Evolutionary conservation across 2,797 vertebrate species (phyloP).

Genomic region (Neostethus bicornis): DNA sequence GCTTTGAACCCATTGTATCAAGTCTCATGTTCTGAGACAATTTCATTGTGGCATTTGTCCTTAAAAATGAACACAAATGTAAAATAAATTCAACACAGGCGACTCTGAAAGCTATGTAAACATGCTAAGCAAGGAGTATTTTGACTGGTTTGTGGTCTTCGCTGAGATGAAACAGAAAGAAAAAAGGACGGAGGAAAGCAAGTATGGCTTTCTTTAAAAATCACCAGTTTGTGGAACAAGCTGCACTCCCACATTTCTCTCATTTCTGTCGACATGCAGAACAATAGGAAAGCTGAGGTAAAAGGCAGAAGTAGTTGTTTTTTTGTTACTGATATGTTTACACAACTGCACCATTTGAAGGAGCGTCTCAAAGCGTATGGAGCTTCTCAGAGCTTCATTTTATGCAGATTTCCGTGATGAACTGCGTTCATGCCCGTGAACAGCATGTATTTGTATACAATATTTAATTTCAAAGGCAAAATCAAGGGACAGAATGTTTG

Average conservation of each 20-base stretch:
- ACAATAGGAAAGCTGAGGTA: conserved; percentile 66
- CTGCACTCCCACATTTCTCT: conserved; percentile 68
- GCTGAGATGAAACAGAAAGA: conserved; percentile 43
- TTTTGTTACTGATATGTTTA: conserved; percentile 80
- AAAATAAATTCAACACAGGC: neutral
- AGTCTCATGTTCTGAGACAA: conserved; percentile 8
- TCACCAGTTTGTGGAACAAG: conserved; percentile 63
- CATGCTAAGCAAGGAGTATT: conserved; percentile 26
- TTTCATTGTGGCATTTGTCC: conserved; percentile 9
- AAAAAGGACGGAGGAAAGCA: conserved; percentile 40
- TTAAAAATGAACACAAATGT: conserved; percentile 7
- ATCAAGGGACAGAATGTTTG: conserved; percentile 70
- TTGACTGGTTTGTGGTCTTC: conserved; percentile 52
- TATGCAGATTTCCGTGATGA: conserved; percentile 78
- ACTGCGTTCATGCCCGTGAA: conserved; percentile 70
- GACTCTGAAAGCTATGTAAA: neutral
- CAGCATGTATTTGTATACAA: conserved; percentile 79
- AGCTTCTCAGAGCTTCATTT: conserved; percentile 75
- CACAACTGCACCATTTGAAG: conserved; percentile 65
- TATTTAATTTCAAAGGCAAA: conserved; percentile 82
- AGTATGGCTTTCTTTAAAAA: conserved; percentile 65
- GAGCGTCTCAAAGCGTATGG: conserved; percentile 72
- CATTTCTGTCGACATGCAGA: conserved; percentile 64
- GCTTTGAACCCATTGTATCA: neutral
- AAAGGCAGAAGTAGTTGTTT: conserved; percentile 71